Conservation (phyloP, 1,140 invertebrate genomes). For the Oryzaephilus surinamensis region DNA sequence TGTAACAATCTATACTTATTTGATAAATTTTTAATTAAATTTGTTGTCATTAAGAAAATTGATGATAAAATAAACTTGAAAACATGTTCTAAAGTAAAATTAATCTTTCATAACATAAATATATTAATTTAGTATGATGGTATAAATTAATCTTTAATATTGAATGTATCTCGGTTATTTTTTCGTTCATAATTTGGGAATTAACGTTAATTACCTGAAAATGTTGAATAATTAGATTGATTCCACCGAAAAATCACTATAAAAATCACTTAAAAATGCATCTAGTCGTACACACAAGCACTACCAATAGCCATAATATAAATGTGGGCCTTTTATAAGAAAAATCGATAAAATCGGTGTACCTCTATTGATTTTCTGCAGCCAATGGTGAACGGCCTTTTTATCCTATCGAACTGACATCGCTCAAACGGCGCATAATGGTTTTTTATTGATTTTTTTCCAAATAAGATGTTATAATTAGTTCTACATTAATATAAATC, state of each 20-base stretch:
- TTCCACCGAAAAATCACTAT: neutral
- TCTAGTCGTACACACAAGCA: constrained; percentile 5
- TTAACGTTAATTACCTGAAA: no score
- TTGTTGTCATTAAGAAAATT: no score
- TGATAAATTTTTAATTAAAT: neutral
- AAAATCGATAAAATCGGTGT: constrained; percentile 37
- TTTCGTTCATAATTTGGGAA: no score
- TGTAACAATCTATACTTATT: neutral
- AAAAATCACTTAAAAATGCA: constrained; percentile 4
- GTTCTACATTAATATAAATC: no score
- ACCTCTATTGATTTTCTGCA: constrained; percentile 36
- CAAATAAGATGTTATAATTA: no score
- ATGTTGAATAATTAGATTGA: neutral
- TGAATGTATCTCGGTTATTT: neutral
- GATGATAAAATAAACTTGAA: no score
- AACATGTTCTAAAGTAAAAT: no score
- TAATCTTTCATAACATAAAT: no score
- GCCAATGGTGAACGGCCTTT: constrained; percentile 34
- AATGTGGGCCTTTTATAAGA: neutral
- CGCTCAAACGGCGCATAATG: constrained; percentile 25
- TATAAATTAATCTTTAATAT: no score
- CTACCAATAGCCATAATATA: no score
- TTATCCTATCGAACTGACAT: constrained; percentile 36
- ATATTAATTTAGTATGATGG: no score
- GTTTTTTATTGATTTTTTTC: constrained; percentile 21